Conservation (phyloP, 2,113 vertebrate genomes). For the Cardinalis cardinalis region DNA sequence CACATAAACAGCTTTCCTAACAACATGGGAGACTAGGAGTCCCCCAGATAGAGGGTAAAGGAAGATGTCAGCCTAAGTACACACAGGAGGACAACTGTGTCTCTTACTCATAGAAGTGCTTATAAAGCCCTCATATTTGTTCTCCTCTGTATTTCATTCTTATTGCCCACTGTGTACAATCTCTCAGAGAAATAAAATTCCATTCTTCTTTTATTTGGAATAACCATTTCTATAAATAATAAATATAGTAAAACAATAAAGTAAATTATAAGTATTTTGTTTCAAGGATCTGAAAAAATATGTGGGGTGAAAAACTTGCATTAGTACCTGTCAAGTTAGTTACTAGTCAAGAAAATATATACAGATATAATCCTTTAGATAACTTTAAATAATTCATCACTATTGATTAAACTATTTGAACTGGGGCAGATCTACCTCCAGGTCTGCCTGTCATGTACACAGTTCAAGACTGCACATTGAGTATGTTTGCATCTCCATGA, state of each 20-base stretch:
- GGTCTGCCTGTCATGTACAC: neutral
- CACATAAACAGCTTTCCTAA: neutral
- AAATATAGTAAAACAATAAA: neutral
- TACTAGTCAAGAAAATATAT: neutral
- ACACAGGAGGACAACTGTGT: neutral
- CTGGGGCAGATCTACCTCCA: neutral
- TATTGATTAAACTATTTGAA: neutral
- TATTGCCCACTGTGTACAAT: fast-evolving
- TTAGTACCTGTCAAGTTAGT: neutral
- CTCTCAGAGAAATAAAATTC: neutral
- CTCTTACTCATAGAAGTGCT: neutral
- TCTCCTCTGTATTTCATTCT: neutral
- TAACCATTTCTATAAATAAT: neutral
- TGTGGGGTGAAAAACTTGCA: neutral
- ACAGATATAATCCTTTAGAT: neutral
- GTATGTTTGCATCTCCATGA: neutral
- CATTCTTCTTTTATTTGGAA: neutral
- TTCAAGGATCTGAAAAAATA: neutral
- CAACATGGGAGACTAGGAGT: neutral
- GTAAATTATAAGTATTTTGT: fast-evolving
- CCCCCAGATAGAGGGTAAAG: neutral
- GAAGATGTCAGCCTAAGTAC: neutral
- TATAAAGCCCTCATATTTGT: neutral
- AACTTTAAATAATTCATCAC: neutral
- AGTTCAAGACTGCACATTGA: neutral